Conservation (phyloP, 1,140 invertebrate genomes). For the Zelostemma sp. region DNA sequence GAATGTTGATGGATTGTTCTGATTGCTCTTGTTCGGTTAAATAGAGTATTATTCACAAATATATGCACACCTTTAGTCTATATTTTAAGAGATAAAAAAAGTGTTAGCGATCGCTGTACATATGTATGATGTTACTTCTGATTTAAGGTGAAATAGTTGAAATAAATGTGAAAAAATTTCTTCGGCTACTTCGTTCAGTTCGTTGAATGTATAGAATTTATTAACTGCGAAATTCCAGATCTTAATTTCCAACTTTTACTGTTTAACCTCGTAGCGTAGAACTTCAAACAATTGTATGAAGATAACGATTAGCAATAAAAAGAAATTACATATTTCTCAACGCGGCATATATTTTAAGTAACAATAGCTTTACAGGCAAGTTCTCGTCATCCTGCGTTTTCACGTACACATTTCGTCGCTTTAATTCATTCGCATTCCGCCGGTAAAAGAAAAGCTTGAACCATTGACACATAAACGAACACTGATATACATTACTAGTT, state of each 20-base stretch:
- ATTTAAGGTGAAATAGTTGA: slow-evolving; percentile 38
- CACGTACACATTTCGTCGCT: slow-evolving; percentile 6
- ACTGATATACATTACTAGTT: too few species aligned
- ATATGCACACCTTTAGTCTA: slow-evolving; percentile 26
- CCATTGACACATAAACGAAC: too few species aligned
- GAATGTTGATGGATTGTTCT: slow-evolving; percentile 33
- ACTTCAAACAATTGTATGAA: background rate
- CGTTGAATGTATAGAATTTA: too few species aligned
- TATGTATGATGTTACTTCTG: slow-evolving; percentile 45
- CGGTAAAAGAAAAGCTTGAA: too few species aligned
- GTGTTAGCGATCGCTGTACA: slow-evolving; percentile 40
- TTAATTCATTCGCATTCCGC: slow-evolving; percentile 14
- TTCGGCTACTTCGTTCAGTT: too few species aligned
- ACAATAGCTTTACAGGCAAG: slow-evolving; percentile 23
- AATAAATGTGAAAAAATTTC: slow-evolving; percentile 13
- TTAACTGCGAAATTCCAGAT: too few species aligned
- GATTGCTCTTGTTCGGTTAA: slow-evolving; percentile 29
- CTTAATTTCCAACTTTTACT: too few species aligned
- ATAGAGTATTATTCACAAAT: slow-evolving; percentile 38
- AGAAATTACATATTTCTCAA: slow-evolving; percentile 10
- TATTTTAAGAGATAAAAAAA: slow-evolving; percentile 35
- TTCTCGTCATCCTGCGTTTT: background rate
- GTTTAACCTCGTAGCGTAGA: too few species aligned
- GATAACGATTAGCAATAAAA: background rate
- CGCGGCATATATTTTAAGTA: slow-evolving; percentile 30